Conservation (phyloP, 2,888 invertebrate species). For the Plebejus anna region DNA sequence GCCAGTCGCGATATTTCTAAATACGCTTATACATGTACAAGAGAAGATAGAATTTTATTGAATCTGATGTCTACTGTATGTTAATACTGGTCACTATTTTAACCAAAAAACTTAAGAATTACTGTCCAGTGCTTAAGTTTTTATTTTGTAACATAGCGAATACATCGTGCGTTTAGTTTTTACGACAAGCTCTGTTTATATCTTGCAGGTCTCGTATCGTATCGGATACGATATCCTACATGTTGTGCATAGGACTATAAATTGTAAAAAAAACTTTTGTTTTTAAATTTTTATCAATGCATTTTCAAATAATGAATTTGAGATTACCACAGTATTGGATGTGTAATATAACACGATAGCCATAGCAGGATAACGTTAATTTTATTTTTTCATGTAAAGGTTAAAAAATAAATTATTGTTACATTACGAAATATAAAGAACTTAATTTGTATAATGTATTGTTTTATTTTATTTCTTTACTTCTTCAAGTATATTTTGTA, state of each 20-base stretch:
- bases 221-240: not conserved
- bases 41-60: constrained; percentile 39
- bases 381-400: constrained; percentile 58
- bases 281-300: constrained; percentile 39
- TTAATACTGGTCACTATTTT: constrained; percentile 31
- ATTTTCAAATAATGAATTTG: constrained; percentile 43
- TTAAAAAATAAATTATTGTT: constrained; percentile 75
- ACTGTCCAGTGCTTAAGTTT: constrained; percentile 25
- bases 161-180: constrained; percentile 14
- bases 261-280: constrained; percentile 31
- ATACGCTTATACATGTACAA: constrained; percentile 43
- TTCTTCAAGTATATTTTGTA: not conserved
- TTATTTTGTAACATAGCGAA: constrained; percentile 8
- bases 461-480: constrained; percentile 41
- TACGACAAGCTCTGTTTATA: constrained; percentile 23
- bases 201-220: constrained; percentile 5
- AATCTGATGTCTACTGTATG: constrained; percentile 31
- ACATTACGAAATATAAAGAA: constrained; percentile 73
- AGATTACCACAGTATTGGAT: constrained; percentile 64
- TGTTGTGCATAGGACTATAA: constrained; percentile 30
- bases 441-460: constrained; percentile 66
- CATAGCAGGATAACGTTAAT: constrained; percentile 67
- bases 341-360: constrained; percentile 55
- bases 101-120: constrained; percentile 23
- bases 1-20: constrained; percentile 36